phyloP scores from a whole-genome alignment of 2,888 invertebrate genomes.

The Conistra vaccinii region DNA sequence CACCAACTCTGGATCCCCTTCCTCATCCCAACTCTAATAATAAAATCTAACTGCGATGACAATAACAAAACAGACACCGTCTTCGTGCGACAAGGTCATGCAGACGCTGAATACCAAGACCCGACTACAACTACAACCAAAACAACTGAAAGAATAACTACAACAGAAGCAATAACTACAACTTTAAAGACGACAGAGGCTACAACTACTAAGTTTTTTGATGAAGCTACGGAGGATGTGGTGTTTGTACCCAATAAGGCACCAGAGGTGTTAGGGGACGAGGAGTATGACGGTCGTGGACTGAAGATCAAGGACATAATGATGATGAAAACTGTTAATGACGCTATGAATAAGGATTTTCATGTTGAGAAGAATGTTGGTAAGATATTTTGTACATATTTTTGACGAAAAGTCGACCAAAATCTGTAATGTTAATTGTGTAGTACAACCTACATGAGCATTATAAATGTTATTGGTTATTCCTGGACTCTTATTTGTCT shows the following conservation, averaged over 20 bases:
- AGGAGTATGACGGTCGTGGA: slow-evolving; percentile 59
- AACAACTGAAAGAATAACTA: background rate
- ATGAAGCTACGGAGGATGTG: slow-evolving; percentile 66
- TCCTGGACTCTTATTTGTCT: too few relatives aligned
- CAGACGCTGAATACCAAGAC: slow-evolving; percentile 62
- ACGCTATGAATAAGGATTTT: slow-evolving; percentile 65
- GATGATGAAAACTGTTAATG: slow-evolving; percentile 62
- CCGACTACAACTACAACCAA: background rate
- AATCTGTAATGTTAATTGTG: too few relatives aligned
- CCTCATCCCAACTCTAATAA: slow-evolving; percentile 58
- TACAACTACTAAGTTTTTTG: slow-evolving; percentile 17
- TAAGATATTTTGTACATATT: background rate
- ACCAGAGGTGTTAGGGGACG: slow-evolving; percentile 42
- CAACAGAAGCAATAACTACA: background rate
- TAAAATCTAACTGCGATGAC: slow-evolving; percentile 52
- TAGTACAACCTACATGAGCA: too few relatives aligned
- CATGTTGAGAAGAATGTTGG: slow-evolving; percentile 68
- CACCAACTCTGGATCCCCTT: slow-evolving; percentile 54
- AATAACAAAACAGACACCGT: slow-evolving; percentile 69
- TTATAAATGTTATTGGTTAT: too few relatives aligned
- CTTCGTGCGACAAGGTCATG: slow-evolving; percentile 75
- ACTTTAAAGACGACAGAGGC: background rate
- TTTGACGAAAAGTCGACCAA: too few relatives aligned
- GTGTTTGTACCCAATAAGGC: slow-evolving; percentile 78
- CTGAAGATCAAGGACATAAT: slow-evolving; percentile 65